Base-by-base conservation (phyloP, 1,140 invertebrate species). In the Microplitis demolitor region DNA sequence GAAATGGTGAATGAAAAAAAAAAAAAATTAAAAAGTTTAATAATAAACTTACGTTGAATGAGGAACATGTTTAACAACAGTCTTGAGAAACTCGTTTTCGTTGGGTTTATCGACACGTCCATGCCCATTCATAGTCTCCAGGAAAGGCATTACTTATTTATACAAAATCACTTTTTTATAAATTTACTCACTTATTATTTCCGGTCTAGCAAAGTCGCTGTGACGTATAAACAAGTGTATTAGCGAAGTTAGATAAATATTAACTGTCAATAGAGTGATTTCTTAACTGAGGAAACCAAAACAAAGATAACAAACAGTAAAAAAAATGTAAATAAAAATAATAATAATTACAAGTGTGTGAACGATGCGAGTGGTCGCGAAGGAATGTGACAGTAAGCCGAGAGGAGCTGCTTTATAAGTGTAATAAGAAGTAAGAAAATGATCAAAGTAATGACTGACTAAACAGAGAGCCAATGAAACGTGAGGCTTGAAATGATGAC, bases 11-110 rank as follows among this genome's bases (percentile, higher is more conserved):
- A 45, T 45, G 6, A 45, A 45, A 45, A 24, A 69, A 69, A 66
- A 14, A 13, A 66, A 66, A 50, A 66, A 39, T 4, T 39, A 67
- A 16, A 2, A 1, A 24, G 24, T 24, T 24, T 24, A 24, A 24
- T 1, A 72, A 66, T 39, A 3, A 58, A 84, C 83, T 83, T 82
- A 85, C 85, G 82, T 75, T 63, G 69, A 78, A n/a, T 76, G 72
- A 9, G 31, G 76, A 14, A 66, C 24, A 54, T 84, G 74, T 68
- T 84, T 85, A 16, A 79, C 80, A 1, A 72, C 66, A 2, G 76
- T 77, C 63, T 84, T 77, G 1, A 80, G 37, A 62, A 83, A 82
- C 45, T 85, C 84, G 35, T 83, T 83, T 53, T 82, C 80, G 58
- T 77, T 80, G 5, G 80, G 76, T 56, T 76, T 78, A 33, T 82